phyloP scores from a whole-genome alignment of 2,113 vertebrate genomes.

The Mormyrus lacerda region DNA sequence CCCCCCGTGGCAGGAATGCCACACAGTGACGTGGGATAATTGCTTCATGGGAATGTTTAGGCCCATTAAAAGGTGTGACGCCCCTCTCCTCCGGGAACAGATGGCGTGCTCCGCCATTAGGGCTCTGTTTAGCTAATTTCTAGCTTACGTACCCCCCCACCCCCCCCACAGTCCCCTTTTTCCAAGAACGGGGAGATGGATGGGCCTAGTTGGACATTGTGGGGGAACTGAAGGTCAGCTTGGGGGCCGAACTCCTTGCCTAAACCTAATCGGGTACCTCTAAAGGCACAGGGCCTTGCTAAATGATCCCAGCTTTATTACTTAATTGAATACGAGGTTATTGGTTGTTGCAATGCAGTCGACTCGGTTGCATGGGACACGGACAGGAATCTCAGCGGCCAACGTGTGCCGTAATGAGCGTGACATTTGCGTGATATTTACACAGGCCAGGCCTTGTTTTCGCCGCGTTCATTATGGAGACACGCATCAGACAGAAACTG shows the following conservation, averaged over 20 bases:
- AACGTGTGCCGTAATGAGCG: slow-evolving; percentile 55
- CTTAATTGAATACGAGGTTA: slow-evolving; percentile 12
- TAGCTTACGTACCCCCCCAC: slow-evolving; percentile 34
- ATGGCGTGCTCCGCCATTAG: slow-evolving; percentile 47
- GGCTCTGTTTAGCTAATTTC: slow-evolving; percentile 59
- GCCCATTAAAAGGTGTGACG: slow-evolving; percentile 59
- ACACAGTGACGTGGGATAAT: slow-evolving; percentile 37
- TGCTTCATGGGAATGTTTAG: slow-evolving; percentile 47
- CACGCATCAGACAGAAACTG: slow-evolving; percentile 53
- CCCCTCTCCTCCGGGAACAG: slow-evolving; percentile 48
- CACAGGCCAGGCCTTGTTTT: slow-evolving; percentile 39
- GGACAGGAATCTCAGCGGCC: slow-evolving; percentile 39
- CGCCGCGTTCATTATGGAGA: slow-evolving; percentile 39
- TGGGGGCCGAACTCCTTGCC: too few species aligned
- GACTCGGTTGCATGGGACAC: slow-evolving; percentile 29
- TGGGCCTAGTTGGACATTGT: slow-evolving; percentile 41
- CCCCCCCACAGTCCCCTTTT: slow-evolving; percentile 24
- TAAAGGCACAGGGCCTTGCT: background rate
- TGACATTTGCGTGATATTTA: slow-evolving; percentile 72
- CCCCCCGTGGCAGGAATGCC: slow-evolving; percentile 16
- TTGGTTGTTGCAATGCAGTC: slow-evolving; percentile 34
- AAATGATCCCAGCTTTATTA: background rate
- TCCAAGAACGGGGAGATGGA: slow-evolving; percentile 19
- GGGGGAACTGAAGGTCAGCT: background rate
- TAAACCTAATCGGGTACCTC: background rate